Evolutionary conservation across 35 echinoderm and acorn worm genomes (phyloP).

Genomic region (Lytechinus pictus): DNA sequence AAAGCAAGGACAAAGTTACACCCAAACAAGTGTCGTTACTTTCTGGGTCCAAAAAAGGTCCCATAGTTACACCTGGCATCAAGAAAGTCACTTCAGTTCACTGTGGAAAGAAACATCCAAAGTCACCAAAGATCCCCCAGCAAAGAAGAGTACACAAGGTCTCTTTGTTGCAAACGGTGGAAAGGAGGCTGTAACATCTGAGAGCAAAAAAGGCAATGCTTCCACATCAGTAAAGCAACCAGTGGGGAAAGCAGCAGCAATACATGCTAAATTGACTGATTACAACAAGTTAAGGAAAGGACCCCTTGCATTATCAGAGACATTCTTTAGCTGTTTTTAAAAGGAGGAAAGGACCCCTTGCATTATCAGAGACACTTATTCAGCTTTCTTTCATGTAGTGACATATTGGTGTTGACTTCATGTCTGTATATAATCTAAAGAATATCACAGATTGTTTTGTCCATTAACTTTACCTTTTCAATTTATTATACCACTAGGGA

Average conservation of each 20-base stretch:
- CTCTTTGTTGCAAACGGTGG: not conserved
- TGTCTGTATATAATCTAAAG: not conserved
- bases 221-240: not conserved
- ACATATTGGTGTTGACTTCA: not conserved
- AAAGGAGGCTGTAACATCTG: not conserved
- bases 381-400: not conserved
- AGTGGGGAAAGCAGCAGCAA: constrained; percentile 57
- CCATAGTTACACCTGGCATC: not conserved
- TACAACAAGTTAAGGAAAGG: constrained; percentile 70
- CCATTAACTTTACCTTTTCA: no score
- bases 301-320: no score
- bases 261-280: constrained; percentile 48
- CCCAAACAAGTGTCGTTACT: not conserved
- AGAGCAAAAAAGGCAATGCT: constrained; percentile 15
- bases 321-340: no score
- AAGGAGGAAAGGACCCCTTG: not conserved
- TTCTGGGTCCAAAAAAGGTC: not conserved
- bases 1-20: not conserved
- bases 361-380: not conserved
- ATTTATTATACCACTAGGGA: no score
- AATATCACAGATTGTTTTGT: not conserved
- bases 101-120: constrained; percentile 17
- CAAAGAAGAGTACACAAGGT: constrained; percentile 12
- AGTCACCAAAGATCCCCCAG: not conserved
- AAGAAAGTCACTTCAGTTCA: not conserved